Percentiles rank a stretch among this genome's conserved stretches.
phyloP scores from a whole-genome alignment of 2,888 invertebrate genomes.

The Pseudococcus viburni region DNA sequence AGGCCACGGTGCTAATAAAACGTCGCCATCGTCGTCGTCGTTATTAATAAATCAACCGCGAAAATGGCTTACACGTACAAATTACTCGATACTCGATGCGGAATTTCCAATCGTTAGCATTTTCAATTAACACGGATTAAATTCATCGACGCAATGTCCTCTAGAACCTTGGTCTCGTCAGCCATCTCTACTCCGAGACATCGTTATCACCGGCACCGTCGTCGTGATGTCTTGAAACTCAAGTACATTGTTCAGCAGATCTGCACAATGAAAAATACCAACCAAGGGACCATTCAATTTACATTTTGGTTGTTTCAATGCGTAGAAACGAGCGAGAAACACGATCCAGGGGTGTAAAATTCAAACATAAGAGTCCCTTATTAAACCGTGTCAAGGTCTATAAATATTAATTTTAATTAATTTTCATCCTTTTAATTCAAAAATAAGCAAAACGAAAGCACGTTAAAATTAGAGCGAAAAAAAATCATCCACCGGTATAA shows the following conservation, averaged over 20 bases:
- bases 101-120: background rate
- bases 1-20: background rate
- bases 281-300: background rate
- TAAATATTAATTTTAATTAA: conserved; percentile 35
- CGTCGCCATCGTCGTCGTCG: background rate
- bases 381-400: conserved; percentile 31
- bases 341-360: background rate
- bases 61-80: background rate
- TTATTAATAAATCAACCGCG: background rate
- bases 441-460: conserved; percentile 22
- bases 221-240: background rate
- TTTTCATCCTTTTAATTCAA: conserved; percentile 6
- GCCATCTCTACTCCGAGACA: background rate
- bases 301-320: background rate
- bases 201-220: no score
- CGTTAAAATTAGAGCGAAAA: conserved; percentile 1
- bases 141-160: background rate
- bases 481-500: background rate
- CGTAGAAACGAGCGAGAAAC: background rate
- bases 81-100: background rate
- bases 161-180: background rate
- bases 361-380: conserved; percentile 22
- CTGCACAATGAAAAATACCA: background rate
- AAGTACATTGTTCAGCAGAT: background rate
- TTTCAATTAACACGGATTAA: background rate